A percentile compares a stretch with the other conserved stretches of the same genome.
Conservation (phyloP, 2,113 vertebrate species). For the Dendrocopos noguchii region DNA sequence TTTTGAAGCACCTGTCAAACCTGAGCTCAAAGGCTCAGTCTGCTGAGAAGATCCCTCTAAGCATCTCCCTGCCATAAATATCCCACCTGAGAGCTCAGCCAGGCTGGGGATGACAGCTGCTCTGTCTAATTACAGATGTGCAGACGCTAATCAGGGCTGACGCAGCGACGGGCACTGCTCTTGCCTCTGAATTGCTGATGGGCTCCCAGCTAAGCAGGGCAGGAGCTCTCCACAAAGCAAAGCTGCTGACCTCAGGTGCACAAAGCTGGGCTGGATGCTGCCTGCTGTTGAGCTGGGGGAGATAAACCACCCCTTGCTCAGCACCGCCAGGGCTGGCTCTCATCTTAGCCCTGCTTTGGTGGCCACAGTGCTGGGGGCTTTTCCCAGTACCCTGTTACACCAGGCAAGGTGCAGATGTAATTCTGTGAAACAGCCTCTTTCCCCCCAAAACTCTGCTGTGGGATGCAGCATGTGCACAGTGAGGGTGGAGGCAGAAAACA, state of each 20-base stretch:
- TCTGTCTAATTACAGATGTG: conserved; percentile 57
- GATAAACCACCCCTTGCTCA: background rate
- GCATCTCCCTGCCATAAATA: conserved; percentile 32
- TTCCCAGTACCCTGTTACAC: accelerated
- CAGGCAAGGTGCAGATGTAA: accelerated
- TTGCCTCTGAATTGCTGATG: background rate
- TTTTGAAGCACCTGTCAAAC: conserved; percentile 27
- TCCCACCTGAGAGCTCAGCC: conserved; percentile 35
- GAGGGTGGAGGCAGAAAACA: background rate
- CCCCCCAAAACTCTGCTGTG: accelerated
- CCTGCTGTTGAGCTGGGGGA: background rate
- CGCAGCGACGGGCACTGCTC: conserved; percentile 5
- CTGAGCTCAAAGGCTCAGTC: conserved; percentile 19
- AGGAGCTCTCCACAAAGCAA: background rate
- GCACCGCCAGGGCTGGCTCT: background rate
- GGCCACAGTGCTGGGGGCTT: background rate
- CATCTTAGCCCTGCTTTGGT: background rate
- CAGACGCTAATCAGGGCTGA: background rate
- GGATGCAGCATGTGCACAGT: too few species aligned
- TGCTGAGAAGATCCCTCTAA: background rate
- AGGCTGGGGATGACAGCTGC: conserved; percentile 51
- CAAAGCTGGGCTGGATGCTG: background rate
- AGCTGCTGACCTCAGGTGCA: accelerated
- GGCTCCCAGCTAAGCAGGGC: background rate
- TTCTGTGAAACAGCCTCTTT: background rate